Evolutionary conservation across 2,888 invertebrate species (phyloP).

Genomic region (Glomeris marginata): DNA sequence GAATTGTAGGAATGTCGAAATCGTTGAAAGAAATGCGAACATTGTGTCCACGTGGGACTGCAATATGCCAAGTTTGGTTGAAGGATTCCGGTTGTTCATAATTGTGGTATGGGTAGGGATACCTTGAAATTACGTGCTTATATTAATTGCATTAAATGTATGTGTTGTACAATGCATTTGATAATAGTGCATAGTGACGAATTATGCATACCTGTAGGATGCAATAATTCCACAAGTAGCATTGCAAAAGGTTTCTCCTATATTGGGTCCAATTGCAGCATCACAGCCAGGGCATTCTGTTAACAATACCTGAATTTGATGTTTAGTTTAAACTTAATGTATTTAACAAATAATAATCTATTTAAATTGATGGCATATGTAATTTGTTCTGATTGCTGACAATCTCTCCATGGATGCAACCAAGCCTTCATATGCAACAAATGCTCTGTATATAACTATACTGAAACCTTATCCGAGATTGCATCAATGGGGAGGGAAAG

Average conservation of each 20-base stretch:
- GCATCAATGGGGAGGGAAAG: too few relatives aligned
- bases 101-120: constrained; percentile 21
- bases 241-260: constrained; percentile 18
- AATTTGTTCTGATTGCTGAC: too few relatives aligned
- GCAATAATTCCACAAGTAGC: constrained; percentile 20
- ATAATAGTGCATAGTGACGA: not conserved
- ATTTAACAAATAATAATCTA: too few relatives aligned
- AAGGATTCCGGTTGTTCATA: constrained; percentile 17
- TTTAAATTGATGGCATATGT: too few relatives aligned
- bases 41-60: constrained; percentile 14
- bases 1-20: constrained; percentile 20
- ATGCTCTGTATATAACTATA: too few relatives aligned
- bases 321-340: too few relatives aligned
- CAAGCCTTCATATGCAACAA: too few relatives aligned
- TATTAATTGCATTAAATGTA: not conserved
- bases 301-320: constrained; percentile 4
- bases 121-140: constrained; percentile 15
- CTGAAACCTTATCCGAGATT: too few relatives aligned
- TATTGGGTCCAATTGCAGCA: constrained; percentile 16
- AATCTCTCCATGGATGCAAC: too few relatives aligned
- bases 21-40: constrained; percentile 21
- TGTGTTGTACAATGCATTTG: not conserved
- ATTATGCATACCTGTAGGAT: constrained; percentile 18
- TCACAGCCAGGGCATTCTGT: constrained; percentile 20
- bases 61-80: constrained; percentile 20